These are phyloP conservation scores for Xiphydria camelus DNA, from an alignment of 2,888 invertebrate species.

Conservation along the genomic window DNA sequence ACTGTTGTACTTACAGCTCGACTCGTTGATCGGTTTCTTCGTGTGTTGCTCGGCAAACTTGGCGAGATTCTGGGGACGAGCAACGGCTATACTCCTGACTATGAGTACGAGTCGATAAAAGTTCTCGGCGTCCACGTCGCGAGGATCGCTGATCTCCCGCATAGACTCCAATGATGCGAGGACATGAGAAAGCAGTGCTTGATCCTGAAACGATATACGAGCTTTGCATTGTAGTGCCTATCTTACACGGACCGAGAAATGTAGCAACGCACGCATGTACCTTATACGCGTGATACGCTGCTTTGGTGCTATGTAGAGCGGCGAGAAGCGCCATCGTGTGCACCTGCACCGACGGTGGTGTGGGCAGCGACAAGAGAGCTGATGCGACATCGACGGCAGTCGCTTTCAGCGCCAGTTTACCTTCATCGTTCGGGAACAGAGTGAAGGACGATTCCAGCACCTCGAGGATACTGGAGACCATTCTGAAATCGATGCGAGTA, in stretches of 20 bases:
- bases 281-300: constrained; percentile 85
- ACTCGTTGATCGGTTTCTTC: constrained; percentile 55
- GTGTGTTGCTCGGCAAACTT: constrained; percentile 68
- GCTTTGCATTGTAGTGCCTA: too few species aligned
- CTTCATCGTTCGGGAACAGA: constrained; percentile 60
- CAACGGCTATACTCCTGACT: constrained; percentile 82
- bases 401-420: constrained; percentile 58
- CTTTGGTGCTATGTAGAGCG: constrained; percentile 74
- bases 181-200: constrained; percentile 80
- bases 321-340: constrained; percentile 83
- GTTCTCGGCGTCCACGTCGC: constrained; percentile 85
- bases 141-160: constrained; percentile 65
- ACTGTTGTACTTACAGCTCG: constrained; percentile 46
- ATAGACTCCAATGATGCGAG: constrained; percentile 69
- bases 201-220: constrained; percentile 65
- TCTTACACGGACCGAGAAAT: neutral
- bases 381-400: constrained; percentile 70
- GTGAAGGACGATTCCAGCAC: constrained; percentile 75
- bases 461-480: constrained; percentile 70
- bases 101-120: constrained; percentile 85
- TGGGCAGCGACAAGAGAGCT: constrained; percentile 69
- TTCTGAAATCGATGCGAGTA: constrained; percentile 55
- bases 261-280: constrained; percentile 52
- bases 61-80: constrained; percentile 79
- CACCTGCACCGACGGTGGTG: constrained; percentile 72